phyloP scores from a whole-genome alignment of 1,140 invertebrate species.

The Vanessa atalanta region DNA sequence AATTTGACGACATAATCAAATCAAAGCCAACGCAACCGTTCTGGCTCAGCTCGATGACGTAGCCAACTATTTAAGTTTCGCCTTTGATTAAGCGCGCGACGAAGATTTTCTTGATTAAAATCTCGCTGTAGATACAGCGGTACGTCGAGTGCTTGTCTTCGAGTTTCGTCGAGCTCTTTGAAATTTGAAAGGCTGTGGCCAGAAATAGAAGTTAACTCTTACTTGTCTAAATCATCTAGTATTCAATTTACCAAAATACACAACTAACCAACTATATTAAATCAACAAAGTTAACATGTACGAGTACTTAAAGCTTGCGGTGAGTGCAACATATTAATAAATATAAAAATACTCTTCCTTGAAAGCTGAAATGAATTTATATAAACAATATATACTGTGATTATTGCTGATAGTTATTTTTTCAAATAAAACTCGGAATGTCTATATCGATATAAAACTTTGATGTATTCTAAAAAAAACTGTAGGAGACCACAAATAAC shows the following conservation, averaged over 20 bases:
- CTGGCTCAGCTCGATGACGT: conserved; percentile 38
- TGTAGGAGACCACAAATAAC: not conserved
- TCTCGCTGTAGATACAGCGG: conserved; percentile 46
- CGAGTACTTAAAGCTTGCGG: too few relatives aligned
- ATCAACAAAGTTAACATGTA: not conserved
- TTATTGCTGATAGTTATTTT: too few relatives aligned
- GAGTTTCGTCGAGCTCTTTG: conserved; percentile 43
- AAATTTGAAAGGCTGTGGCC: conserved; percentile 48
- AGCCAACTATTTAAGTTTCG: conserved; percentile 50
- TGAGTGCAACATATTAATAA: too few relatives aligned
- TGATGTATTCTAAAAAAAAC: too few relatives aligned
- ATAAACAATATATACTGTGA: too few relatives aligned
- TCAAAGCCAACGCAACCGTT: conserved; percentile 27
- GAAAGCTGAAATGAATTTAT: too few relatives aligned
- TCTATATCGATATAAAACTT: too few relatives aligned
- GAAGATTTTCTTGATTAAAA: conserved; percentile 58
- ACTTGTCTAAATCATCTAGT: conserved; percentile 30
- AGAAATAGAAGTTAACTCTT: conserved; percentile 32
- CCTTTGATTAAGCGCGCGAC: conserved; percentile 53
- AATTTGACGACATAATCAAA: conserved; percentile 41
- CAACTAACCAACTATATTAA: not conserved
- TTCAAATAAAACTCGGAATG: too few relatives aligned
- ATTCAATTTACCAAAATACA: conserved; percentile 21
- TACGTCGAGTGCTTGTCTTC: conserved; percentile 41
- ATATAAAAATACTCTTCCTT: too few relatives aligned